Base-by-base conservation (phyloP, 1,140 invertebrate species). In the Plodia interpunctella region DNA sequence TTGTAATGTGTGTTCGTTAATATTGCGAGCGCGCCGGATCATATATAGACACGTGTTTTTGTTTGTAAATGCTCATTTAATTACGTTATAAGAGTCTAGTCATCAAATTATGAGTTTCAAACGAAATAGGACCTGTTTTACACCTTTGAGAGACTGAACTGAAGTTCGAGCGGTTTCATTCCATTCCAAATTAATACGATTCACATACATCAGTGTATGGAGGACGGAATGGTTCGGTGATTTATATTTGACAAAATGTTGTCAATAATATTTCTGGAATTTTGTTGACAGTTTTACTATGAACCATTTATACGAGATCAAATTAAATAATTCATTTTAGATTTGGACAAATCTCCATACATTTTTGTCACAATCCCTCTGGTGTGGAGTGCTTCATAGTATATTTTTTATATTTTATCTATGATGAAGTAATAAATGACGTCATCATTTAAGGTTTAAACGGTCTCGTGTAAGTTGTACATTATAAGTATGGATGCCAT, bases 11-110 rank as follows among this genome's bases (percentile, higher is more conserved):
- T 44, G 38, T 44, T 6, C 57, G 52, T 67, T 65, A 64, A 74
- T 67, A 64, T 69, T 72, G 70, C 65, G 73, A 68, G 63, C 65
- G 62, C 68, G 61, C 53, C 56, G 68, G 63, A 52, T 59, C 64
- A 66, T 60, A 68, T 65, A 50, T 74, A 74, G 66, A 72, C 65
- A 78, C 59, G 68, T 76, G 70, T 76, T 71, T 80, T 73, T 63
- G 83, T 82, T 82, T 86, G 80, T 87, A 84, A 88, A 88, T 88
- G 85, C 85, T 88, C 85, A 88, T 81, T 80, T 82, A 78, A 76
- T 83, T 85, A 78, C 73, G 75, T 86, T 88, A 80, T 87, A 88
- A 84, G 79, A 87, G 78, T 88, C 86, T 88, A 88, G 86, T 88
- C 86, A 88, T 81, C 80, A 78, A 80, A 75, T 83, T 81, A 78